Percentiles rank a stretch among this genome's conserved stretches.
These are phyloP conservation scores for Lithophane leautieri DNA, from an alignment of 2,888 invertebrate species.

Conservation along the genomic window DNA sequence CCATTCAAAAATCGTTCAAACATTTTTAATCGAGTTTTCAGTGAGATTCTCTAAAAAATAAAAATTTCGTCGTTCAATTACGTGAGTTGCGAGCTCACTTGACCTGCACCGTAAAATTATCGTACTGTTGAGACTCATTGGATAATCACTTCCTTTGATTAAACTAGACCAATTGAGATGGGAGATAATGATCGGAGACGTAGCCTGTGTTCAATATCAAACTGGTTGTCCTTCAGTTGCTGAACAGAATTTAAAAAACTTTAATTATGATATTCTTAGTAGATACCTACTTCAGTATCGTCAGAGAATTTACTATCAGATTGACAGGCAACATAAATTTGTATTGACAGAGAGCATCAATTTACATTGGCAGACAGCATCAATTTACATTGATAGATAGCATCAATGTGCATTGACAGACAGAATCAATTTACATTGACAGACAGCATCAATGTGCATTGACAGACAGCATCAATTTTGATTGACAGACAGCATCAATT, in stretches of 20 bases:
- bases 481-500: background rate
- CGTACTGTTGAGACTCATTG: conserved; percentile 52
- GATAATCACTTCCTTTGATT: conserved; percentile 47
- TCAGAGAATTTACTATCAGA: background rate
- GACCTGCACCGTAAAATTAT: conserved; percentile 38
- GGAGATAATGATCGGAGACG: conserved; percentile 12
- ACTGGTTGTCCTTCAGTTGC: background rate
- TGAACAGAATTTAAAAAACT: background rate
- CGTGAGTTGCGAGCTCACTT: conserved; percentile 46
- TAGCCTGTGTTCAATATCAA: conserved; percentile 5
- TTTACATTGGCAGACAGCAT: background rate
- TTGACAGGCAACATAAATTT: background rate
- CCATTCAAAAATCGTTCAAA: background rate
- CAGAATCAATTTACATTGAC: background rate
- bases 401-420: background rate
- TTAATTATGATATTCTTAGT: background rate
- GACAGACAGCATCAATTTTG: background rate
- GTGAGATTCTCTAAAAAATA: conserved; percentile 26
- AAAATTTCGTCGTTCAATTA: conserved; percentile 45
- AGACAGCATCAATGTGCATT: background rate
- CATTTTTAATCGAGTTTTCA: background rate
- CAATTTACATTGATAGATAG: background rate
- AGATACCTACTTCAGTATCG: background rate
- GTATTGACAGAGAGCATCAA: background rate
- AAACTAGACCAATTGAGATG: conserved; percentile 4